Conservation (phyloP, 2,113 vertebrate species). For the Phoxinus phoxinus region DNA sequence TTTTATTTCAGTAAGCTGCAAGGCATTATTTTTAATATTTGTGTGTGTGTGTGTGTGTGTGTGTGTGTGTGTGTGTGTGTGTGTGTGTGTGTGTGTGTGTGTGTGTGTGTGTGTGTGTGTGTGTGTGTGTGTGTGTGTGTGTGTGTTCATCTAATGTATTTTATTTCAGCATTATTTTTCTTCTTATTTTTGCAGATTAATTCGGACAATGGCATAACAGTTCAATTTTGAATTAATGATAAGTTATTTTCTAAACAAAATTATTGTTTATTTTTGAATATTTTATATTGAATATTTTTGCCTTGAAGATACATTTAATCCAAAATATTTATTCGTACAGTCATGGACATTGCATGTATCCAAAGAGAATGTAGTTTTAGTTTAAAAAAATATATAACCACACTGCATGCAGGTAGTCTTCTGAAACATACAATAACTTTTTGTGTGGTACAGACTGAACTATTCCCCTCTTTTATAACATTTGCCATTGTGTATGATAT, state of each 20-base stretch:
- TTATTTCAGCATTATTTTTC: not conserved
- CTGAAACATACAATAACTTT: not conserved
- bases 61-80: too few species aligned
- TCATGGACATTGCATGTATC: not conserved
- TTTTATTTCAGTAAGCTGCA: not conserved
- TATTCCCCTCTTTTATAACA: not conserved
- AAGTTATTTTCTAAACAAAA: not conserved
- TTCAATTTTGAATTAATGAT: not conserved
- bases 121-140: too few species aligned
- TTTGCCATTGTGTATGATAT: not conserved
- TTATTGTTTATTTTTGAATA: too few species aligned
- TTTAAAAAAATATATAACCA: not conserved
- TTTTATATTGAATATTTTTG: not conserved
- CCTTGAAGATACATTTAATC: not conserved
- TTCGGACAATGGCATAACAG: not conserved
- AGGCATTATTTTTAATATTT: too few species aligned
- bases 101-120: too few species aligned
- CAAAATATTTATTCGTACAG: too few species aligned
- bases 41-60: too few species aligned
- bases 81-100: too few species aligned
- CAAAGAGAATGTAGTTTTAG: not conserved
- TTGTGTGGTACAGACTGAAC: not conserved
- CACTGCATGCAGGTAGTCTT: not conserved
- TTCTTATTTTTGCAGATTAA: not conserved
- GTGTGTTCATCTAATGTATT: not conserved